Evolutionary conservation across 53 echinoderm and acorn worm genomes (phyloP).

Genomic region (Arbacia lixula): DNA sequence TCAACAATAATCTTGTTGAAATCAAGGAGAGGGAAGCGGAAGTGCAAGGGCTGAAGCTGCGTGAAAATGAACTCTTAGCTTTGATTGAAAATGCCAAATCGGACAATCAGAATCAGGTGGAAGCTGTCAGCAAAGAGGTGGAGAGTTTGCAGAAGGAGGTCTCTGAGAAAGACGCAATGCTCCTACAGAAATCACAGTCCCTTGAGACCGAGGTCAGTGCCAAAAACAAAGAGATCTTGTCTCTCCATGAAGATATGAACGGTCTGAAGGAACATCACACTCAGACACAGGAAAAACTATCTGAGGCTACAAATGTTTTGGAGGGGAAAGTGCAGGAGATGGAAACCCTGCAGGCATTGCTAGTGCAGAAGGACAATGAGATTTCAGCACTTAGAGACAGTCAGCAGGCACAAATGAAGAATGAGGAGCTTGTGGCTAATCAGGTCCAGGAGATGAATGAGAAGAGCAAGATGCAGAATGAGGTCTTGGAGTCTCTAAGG

Average conservation of each 20-base stretch:
- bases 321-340: conserved; percentile 53
- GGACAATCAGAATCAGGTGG: conserved; percentile 24
- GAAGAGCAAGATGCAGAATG: conserved; percentile 48
- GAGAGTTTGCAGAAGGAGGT: conserved; percentile 44
- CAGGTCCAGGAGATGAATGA: conserved; percentile 52
- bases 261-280: conserved; percentile 48
- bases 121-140: conserved; percentile 29
- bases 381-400: conserved; percentile 34
- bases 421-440: conserved; percentile 39
- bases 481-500: conserved; percentile 43
- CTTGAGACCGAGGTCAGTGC: conserved; percentile 80
- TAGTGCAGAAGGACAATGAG: conserved; percentile 65
- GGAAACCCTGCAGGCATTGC: conserved; percentile 47
- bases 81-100: conserved; percentile 45
- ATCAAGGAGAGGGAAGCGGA: conserved; percentile 51
- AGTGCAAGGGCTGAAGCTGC: conserved; percentile 18
- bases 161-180: conserved; percentile 35
- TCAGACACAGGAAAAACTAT: conserved; percentile 49
- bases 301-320: too few species aligned
- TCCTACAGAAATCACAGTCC: conserved; percentile 57
- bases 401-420: conserved; percentile 41
- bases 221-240: conserved; percentile 79
- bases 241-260: conserved; percentile 65
- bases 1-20: background rate
- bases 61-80: conserved; percentile 32